Percentiles rank a stretch among this genome's conserved stretches.
These are phyloP conservation scores for Idaea aversata DNA, from an alignment of 2,888 invertebrate species.

Conservation along the genomic window DNA sequence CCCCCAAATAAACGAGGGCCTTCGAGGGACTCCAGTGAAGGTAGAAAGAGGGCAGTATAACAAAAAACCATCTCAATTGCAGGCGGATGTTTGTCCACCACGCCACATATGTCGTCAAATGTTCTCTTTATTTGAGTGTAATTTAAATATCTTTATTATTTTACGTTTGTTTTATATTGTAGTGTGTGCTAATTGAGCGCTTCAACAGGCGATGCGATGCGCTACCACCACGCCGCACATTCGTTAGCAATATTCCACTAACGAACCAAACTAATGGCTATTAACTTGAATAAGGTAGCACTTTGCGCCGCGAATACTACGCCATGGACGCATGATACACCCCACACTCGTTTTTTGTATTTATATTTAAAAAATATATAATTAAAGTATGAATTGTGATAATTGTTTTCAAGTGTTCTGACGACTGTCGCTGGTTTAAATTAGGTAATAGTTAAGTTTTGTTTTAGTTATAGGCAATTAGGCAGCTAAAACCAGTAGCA, in stretches of 20 bases:
- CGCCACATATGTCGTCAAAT: no score
- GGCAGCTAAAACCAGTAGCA: no score
- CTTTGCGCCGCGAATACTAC: constrained; percentile 61
- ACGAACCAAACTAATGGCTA: constrained; percentile 79
- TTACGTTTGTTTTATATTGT: constrained; percentile 45
- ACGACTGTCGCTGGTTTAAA: not conserved
- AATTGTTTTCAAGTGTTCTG: not conserved
- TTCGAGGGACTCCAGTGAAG: no score
- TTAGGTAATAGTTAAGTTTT: no score
- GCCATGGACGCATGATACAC: constrained; percentile 35
- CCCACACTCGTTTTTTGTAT: not conserved
- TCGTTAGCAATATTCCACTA: constrained; percentile 79
- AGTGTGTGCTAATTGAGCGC: constrained; percentile 71
- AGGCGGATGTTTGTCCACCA: no score
- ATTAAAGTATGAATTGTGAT: not conserved
- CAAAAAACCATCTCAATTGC: no score
- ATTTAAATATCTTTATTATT: constrained; percentile 31
- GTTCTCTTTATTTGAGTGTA: not conserved
- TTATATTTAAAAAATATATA: not conserved
- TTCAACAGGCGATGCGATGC: constrained; percentile 41
- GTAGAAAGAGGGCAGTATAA: no score
- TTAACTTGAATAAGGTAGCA: constrained; percentile 77
- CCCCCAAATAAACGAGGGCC: no score
- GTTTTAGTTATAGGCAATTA: no score
- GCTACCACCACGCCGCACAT: constrained; percentile 62